These are phyloP conservation scores for Leptinotarsa haldemani DNA, from an alignment of 2,888 invertebrate species.

Conservation along the genomic window DNA sequence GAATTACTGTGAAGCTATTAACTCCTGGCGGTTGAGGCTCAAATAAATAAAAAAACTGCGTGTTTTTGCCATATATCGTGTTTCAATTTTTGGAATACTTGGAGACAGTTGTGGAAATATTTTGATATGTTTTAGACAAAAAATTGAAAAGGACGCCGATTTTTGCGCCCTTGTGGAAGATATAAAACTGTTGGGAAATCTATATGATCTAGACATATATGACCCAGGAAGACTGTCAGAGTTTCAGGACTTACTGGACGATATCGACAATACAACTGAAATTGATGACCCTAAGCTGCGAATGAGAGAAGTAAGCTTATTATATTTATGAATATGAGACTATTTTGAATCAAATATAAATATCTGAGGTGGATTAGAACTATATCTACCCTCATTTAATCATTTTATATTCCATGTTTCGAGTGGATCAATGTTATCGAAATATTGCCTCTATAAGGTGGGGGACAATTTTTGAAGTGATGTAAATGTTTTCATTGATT, in stretches of 20 bases:
- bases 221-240: conserved; percentile 30
- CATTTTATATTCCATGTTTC: no score
- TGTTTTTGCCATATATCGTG: no score
- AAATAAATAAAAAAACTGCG: no score
- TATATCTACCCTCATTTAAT: no score
- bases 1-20: no score
- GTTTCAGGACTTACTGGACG: conserved; percentile 47
- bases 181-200: conserved; percentile 55
- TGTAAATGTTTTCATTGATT: no score
- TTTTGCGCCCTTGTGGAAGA: conserved; percentile 34
- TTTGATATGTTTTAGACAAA: conserved; percentile 28
- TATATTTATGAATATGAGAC: background rate
- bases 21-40: no score
- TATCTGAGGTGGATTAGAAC: background rate
- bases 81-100: no score
- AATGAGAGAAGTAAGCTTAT: conserved; percentile 29
- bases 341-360: background rate
- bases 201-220: conserved; percentile 53
- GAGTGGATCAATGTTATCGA: no score
- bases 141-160: conserved; percentile 21
- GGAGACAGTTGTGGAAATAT: no score
- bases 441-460: no score
- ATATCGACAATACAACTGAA: conserved; percentile 34
- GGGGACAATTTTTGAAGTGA: no score
- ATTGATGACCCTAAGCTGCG: conserved; percentile 24